phyloP scores from a whole-genome alignment of 53 echinoderm and acorn worm genomes.

The Actinopyga echinites region DNA sequence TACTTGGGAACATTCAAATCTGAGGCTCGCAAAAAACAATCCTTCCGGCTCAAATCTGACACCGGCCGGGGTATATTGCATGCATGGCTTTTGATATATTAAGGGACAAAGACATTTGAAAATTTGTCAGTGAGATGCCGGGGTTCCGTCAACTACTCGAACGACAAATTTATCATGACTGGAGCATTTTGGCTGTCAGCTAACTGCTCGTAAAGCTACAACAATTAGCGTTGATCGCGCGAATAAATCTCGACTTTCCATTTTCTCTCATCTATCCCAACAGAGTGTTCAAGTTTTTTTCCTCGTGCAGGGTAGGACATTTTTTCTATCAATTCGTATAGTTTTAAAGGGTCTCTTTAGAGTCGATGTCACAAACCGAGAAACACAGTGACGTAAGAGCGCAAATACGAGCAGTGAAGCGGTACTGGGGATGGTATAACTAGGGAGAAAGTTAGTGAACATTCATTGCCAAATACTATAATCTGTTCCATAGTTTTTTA shows the following conservation, averaged over 20 bases:
- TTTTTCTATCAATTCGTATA: not conserved
- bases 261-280: conserved; percentile 8
- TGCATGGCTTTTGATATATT: conserved; percentile 28
- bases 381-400: not conserved
- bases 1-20: conserved; percentile 37
- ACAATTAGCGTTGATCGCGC: conserved; percentile 46
- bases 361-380: not conserved
- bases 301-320: not conserved
- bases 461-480: no score
- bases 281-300: conserved; percentile 21
- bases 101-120: conserved; percentile 41
- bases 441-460: no score
- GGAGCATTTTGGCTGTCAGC: conserved; percentile 40
- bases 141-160: conserved; percentile 33
- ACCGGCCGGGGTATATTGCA: conserved; percentile 24
- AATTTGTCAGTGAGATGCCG: conserved; percentile 39
- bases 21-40: conserved; percentile 30
- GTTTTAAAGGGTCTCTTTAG: not conserved
- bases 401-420: no score
- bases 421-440: no score
- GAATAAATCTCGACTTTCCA: conserved; percentile 41
- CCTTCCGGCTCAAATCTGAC: conserved; percentile 31
- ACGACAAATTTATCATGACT: conserved; percentile 53
- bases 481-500: no score
- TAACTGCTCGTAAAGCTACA: conserved; percentile 47